Percentiles rank a stretch among this genome's conserved stretches.
These are phyloP conservation scores for Isichthys henryi DNA, from an alignment of 2,113 vertebrate species.

Conservation along the genomic window DNA sequence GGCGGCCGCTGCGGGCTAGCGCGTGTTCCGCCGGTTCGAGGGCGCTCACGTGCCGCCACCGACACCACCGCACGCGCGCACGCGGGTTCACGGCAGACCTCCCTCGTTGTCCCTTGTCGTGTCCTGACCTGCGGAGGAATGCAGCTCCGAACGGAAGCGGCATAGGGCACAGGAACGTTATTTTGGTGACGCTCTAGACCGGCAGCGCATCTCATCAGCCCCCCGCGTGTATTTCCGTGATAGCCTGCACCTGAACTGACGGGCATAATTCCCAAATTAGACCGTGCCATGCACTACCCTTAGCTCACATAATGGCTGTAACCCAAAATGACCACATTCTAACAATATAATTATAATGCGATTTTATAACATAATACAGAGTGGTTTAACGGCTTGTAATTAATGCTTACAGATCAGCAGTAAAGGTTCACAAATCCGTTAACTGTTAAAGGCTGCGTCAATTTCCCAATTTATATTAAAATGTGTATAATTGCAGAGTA, in stretches of 20 bases:
- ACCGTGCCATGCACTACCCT: not conserved
- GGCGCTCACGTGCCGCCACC: not conserved
- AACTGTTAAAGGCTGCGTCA: not conserved
- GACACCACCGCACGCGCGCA: not conserved
- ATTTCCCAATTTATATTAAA: not conserved
- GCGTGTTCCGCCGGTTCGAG: not conserved
- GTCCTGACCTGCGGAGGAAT: not conserved
- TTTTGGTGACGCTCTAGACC: not conserved
- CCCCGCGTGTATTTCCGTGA: not conserved
- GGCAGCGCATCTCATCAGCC: not conserved
- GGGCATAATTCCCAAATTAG: not conserved
- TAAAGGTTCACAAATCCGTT: not conserved
- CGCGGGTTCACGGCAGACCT: not conserved
- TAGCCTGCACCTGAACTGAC: not conserved
- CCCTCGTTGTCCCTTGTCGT: not conserved
- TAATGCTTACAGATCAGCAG: not conserved
- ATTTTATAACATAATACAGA: conserved; percentile 5
- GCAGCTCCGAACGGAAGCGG: not conserved
- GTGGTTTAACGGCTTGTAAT: not conserved
- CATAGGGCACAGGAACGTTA: not conserved
- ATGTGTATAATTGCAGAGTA: not conserved
- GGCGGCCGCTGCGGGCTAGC: not conserved
- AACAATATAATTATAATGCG: not conserved
- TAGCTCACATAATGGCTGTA: not conserved
- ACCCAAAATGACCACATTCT: not conserved